Percentiles rank a stretch among this genome's conserved stretches.
These are phyloP conservation scores for Limnephilus lunatus DNA, from an alignment of 2,888 invertebrate genomes.

Conservation along the genomic window DNA sequence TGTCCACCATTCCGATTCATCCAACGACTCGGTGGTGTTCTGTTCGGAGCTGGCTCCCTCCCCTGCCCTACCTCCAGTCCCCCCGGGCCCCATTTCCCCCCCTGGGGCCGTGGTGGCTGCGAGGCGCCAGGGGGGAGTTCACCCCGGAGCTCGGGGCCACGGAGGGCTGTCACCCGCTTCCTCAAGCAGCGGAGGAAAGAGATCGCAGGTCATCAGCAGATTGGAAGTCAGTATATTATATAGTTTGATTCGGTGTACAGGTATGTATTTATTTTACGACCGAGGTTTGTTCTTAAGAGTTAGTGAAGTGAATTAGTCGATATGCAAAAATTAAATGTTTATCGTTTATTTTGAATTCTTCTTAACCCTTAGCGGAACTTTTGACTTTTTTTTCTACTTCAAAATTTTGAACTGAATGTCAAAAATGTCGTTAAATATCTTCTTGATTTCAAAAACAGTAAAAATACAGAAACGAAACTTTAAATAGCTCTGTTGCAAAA, in stretches of 20 bases:
- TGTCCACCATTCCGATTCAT: conserved; percentile 52
- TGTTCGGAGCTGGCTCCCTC: conserved; percentile 59
- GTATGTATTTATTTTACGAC: too few species aligned
- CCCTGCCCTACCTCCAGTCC: conserved; percentile 17
- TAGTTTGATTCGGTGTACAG: neutral
- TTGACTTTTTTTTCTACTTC: too few species aligned
- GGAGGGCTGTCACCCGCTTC: conserved; percentile 53
- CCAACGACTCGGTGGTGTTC: conserved; percentile 62
- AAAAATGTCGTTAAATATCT: too few species aligned
- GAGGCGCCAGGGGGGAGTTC: neutral
- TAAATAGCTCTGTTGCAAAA: too few species aligned
- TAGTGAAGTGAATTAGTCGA: too few species aligned
- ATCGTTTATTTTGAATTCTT: too few species aligned
- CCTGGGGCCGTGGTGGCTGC: conserved; percentile 28
- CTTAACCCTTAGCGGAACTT: too few species aligned
- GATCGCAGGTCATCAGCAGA: conserved; percentile 10
- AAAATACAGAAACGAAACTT: too few species aligned
- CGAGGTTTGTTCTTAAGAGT: too few species aligned
- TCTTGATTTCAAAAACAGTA: too few species aligned
- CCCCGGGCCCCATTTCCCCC: conserved; percentile 10
- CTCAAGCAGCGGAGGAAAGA: neutral
- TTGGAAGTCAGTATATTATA: neutral
- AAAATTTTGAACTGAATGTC: too few species aligned
- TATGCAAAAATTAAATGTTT: too few species aligned
- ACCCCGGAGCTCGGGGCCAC: conserved; percentile 28